Conservation (phyloP, 1,140 invertebrate genomes). For the Pseudomyrmex concolor region DNA sequence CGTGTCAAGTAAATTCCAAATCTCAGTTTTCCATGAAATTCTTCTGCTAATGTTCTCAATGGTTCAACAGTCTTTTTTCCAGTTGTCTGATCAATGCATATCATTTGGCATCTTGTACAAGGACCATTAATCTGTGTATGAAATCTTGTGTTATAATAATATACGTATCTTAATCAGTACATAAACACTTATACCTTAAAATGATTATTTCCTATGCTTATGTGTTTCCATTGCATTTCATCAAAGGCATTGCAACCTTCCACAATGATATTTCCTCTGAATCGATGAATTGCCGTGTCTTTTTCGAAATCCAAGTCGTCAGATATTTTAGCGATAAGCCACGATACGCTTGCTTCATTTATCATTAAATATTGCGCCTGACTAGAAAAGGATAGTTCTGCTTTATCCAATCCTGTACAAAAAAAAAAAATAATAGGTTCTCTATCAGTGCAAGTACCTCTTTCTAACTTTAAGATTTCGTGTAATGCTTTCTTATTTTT, state of each 20-base stretch:
- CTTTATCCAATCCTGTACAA: conserved; percentile 77
- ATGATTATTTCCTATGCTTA: conserved; percentile 89
- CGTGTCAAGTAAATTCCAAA: conserved; percentile 91
- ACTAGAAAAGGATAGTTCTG: conserved; percentile 91
- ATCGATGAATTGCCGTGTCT: conserved; percentile 87
- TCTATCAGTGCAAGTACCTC: conserved; percentile 1
- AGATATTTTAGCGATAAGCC: conserved; percentile 87
- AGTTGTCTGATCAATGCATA: conserved; percentile 95
- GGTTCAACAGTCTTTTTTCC: conserved; percentile 93
- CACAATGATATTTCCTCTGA: conserved; percentile 89
- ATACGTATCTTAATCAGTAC: neutral
- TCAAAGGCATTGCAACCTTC: conserved; percentile 88
- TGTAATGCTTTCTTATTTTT: neutral
- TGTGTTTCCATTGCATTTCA: conserved; percentile 90
- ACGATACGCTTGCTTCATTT: conserved; percentile 90
- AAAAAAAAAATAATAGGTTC: conserved; percentile 57
- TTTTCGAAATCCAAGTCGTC: conserved; percentile 84
- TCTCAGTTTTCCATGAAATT: conserved; percentile 90
- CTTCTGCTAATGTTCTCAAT: conserved; percentile 91
- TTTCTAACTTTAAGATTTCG: neutral
- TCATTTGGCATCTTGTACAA: conserved; percentile 96
- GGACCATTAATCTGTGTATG: conserved; percentile 88
- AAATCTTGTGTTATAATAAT: conserved; percentile 10
- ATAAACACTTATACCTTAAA: conserved; percentile 87
- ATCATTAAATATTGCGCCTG: conserved; percentile 95